phyloP scores from a whole-genome alignment of 2,888 invertebrate species.

The Lamellibrachia satsuma region DNA sequence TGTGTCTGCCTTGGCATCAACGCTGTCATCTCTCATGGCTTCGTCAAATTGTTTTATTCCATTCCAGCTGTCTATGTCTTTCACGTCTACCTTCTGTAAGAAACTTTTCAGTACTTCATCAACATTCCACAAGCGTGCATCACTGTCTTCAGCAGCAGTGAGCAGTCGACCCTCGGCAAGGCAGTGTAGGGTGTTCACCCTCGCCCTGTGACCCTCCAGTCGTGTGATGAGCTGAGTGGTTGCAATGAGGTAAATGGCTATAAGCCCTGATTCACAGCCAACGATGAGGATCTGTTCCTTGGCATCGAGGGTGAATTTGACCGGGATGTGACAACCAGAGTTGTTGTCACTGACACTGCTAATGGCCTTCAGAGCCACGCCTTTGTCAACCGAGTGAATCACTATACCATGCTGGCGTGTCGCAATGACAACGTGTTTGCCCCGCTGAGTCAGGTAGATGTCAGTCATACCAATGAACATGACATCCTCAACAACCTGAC shows the following conservation, averaged over 20 bases:
- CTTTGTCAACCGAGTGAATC: slow-evolving; percentile 22
- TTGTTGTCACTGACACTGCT: not conserved
- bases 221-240: slow-evolving; percentile 25
- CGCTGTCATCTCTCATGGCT: not conserved
- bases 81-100: not conserved
- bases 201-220: slow-evolving; percentile 23
- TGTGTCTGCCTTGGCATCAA: not conserved
- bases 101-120: slow-evolving; percentile 5
- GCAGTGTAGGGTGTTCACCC: slow-evolving; percentile 31
- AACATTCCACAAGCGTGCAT: slow-evolving; percentile 33
- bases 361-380: not conserved
- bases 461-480: slow-evolving; percentile 23
- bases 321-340: not conserved
- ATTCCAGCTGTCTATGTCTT: slow-evolving; percentile 21
- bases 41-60: slow-evolving; percentile 28
- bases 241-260: slow-evolving; percentile 27
- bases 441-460: slow-evolving; percentile 24
- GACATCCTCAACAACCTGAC: not conserved
- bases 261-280: slow-evolving; percentile 30
- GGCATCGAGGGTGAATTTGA: slow-evolving; percentile 25
- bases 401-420: slow-evolving; percentile 31
- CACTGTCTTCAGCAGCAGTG: slow-evolving; percentile 33
- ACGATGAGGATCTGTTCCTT: slow-evolving; percentile 32
- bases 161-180: slow-evolving; percentile 21
- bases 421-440: slow-evolving; percentile 27